A percentile compares a stretch with the other conserved stretches of the same genome.
phyloP scores from a whole-genome alignment of 2,797 vertebrate genomes.

The Chaetodon trifasciatus region DNA sequence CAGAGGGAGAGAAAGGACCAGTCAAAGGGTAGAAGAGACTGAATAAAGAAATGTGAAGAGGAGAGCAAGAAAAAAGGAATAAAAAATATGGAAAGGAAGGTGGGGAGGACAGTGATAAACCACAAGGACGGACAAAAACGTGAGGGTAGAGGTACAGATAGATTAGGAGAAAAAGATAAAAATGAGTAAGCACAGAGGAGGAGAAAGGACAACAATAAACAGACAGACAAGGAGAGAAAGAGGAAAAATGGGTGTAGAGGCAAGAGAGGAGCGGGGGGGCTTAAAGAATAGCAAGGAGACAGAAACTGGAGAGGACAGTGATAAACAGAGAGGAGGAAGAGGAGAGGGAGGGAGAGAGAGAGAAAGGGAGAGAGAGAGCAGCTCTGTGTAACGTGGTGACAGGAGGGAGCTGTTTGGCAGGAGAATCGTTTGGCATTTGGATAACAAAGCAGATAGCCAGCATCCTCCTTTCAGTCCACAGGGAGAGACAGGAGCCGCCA shows the following conservation, averaged over 20 bases:
- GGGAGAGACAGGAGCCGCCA: slow-evolving; percentile 67
- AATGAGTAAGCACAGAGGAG: slow-evolving; percentile 24
- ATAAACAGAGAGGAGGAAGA: slow-evolving; percentile 47
- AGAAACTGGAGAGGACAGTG: slow-evolving; percentile 50
- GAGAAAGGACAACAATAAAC: slow-evolving; percentile 36
- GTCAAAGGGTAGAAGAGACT: not conserved
- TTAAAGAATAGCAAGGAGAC: slow-evolving; percentile 42
- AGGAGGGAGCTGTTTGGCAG: slow-evolving; percentile 71
- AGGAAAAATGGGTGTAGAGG: slow-evolving; percentile 4
- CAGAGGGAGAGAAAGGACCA: not conserved
- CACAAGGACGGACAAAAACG: slow-evolving; percentile 42
- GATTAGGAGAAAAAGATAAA: slow-evolving; percentile 42
- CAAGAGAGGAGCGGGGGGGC: slow-evolving; percentile 3
- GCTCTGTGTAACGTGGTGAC: slow-evolving; percentile 65
- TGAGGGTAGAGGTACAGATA: slow-evolving; percentile 24
- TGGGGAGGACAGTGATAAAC: slow-evolving; percentile 29
- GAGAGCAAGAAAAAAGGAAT: not conserved
- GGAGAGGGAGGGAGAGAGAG: slow-evolving; percentile 33
- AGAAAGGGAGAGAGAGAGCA: slow-evolving; percentile 34
- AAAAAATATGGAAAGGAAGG: slow-evolving; percentile 16
- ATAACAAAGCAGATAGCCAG: slow-evolving; percentile 76
- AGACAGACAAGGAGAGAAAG: slow-evolving; percentile 1
- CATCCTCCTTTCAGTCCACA: slow-evolving; percentile 64
- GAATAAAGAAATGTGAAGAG: slow-evolving; percentile 2
- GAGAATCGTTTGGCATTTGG: slow-evolving; percentile 74